These are phyloP conservation scores for Dinomys branickii DNA, from an alignment of 2,113 vertebrate genomes.

Conservation along the genomic window DNA sequence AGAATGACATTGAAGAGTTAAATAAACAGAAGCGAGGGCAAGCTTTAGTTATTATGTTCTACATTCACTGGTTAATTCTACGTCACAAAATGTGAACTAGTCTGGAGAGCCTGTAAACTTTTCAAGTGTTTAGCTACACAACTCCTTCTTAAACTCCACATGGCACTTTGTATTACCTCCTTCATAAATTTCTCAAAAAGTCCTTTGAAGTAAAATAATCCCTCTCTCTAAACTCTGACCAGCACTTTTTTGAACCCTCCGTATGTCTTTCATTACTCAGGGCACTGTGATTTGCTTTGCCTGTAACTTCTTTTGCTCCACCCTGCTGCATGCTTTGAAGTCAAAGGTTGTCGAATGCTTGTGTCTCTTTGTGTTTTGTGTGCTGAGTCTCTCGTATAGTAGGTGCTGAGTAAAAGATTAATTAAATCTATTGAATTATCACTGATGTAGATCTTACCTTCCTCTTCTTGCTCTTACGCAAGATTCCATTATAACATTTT, in stretches of 20 bases:
- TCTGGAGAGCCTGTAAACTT: neutral
- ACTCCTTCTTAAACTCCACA: neutral
- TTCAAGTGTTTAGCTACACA: neutral
- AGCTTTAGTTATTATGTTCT: neutral
- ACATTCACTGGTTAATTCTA: slow-evolving; percentile 17
- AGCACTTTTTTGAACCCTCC: neutral
- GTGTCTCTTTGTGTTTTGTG: neutral
- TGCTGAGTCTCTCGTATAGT: neutral
- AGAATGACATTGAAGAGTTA: neutral
- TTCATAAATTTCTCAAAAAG: neutral
- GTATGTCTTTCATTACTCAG: neutral
- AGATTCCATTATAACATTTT: neutral
- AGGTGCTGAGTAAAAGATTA: neutral
- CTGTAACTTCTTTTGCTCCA: neutral
- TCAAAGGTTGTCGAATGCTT: neutral
- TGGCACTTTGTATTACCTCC: neutral
- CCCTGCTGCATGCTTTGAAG: neutral
- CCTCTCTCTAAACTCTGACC: neutral
- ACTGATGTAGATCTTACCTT: neutral
- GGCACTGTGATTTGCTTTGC: neutral
- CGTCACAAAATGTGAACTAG: slow-evolving; percentile 11
- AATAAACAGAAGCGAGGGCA: slow-evolving; percentile 34
- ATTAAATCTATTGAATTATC: neutral
- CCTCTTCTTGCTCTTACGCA: neutral
- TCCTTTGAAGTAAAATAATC: neutral